Evolutionary conservation across 2,797 vertebrate species (phyloP), one percentile per base, ranked within the genome.

Genomic region (Chromobotia macracanthus): DNA sequence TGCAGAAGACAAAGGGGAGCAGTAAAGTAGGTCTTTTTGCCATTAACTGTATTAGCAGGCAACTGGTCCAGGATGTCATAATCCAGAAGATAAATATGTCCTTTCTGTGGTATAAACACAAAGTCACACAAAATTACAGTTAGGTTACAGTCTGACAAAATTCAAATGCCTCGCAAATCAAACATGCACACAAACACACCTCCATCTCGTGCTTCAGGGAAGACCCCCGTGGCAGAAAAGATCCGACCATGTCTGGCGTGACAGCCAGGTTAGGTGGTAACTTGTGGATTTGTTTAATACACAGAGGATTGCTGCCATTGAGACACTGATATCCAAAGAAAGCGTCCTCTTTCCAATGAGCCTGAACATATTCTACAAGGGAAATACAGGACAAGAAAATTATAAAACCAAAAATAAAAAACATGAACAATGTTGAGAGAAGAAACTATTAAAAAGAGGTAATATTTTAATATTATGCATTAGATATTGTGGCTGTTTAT

Each of bases 1-100:
- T 95, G 87, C n/a, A 95, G 89, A 3, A 95, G 90, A 64, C 93
- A 94, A 75, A 95, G 82, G 0, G 95, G 94, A 0, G 91, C 88
- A 0, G 88, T 84, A 31, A 94, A 80, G 25, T 94, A 89, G 25
- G 94, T 90, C 74, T 90, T 89, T 70, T 86, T 90, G 3, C 90
- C 93, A 0, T 92, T 91, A 75, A 95, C 81, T 50, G 78, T 68
- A n/a, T 94, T 89, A 1, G 90, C 86, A 0, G 94, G 90, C 71
- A 95, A 64, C 11, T 90, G 89, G 1, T 95, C 92, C 82, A 96
- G 25, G 58, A 95, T 82, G 71, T 89, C 88, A 64, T 94, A 96
- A 86, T 96, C 93, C 61, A 94, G 80, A 68, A 96, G 86, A 89
- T 90, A 95, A 28, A 95, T 41, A 46, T 81, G 90, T 46, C 94